Conservation (phyloP, 1,140 invertebrate species). For the Diabrotica virgifera region DNA sequence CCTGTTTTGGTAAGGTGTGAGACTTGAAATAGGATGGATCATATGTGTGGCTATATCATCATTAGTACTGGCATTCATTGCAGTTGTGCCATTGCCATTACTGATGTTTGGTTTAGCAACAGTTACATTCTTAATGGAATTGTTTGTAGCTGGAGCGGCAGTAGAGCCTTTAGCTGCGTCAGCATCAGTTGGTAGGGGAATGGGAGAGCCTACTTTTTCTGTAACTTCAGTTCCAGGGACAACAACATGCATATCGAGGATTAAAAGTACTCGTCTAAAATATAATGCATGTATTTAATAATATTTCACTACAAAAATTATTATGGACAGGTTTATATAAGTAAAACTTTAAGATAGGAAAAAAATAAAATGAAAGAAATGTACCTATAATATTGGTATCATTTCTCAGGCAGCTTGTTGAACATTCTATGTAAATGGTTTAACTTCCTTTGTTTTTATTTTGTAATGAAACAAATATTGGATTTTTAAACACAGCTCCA, state of each 20-base stretch:
- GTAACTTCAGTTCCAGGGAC: conserved; percentile 67
- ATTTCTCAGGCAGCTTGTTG: no score
- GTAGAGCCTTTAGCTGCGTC: conserved; percentile 6
- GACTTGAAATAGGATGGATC: conserved; percentile 69
- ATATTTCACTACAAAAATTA: conserved; percentile 4
- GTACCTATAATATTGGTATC: no score
- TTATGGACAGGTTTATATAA: neutral
- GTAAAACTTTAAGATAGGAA: neutral
- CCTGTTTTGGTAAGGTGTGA: conserved; percentile 91
- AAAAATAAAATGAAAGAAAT: no score
- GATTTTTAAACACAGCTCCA: no score
- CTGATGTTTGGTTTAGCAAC: conserved; percentile 23
- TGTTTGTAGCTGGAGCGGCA: conserved; percentile 13
- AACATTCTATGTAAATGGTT: no score
- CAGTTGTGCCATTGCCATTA: conserved; percentile 19
- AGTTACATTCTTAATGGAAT: conserved; percentile 26
- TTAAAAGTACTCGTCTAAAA: conserved; percentile 73
- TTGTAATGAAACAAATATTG: no score
- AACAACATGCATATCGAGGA: conserved; percentile 76
- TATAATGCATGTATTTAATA: conserved; percentile 20
- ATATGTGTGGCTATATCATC: conserved; percentile 42
- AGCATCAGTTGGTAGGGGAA: conserved; percentile 10
- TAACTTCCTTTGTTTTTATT: no score
- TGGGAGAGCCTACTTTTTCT: conserved; percentile 74
- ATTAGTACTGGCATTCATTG: conserved; percentile 5